Base-by-base conservation (phyloP, 2,113 vertebrate species). In the Nannospalax galili region DNA sequence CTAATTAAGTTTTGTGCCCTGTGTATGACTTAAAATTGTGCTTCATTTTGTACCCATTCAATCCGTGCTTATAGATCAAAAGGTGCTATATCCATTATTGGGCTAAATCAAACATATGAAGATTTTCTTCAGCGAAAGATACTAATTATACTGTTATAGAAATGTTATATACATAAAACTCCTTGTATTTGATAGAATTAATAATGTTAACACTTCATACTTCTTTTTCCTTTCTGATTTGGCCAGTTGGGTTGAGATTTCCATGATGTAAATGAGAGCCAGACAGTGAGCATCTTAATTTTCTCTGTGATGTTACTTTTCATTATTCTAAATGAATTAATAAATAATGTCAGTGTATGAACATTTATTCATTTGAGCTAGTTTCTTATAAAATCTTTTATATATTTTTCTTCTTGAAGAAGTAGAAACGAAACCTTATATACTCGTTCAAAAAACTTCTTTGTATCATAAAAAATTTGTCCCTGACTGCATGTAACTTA, bases 151-250 rank as follows among this genome's bases (percentile, higher is more conserved):
- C 16, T 37, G 17, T 45, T 62, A 40, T 19, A 82, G 70, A 93
- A 91, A 37, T 40, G 72, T 11, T 88, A 45, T n/a, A 30, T 62
- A 52, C 28, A 17, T 94, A 78, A 62, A 75, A 79, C n/a, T 60
- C 7, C 30, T 62, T 79, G n/a, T 60, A 56, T 52, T 69, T 87
- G 67, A 48, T 64, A 42, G 11, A 8, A 65, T 64, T 86, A 87
- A 86, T 45, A 64, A 40, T 67, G 14, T 60, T 92, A 89, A 37
- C 2, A 92, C 4, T 84, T 85, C 20, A 26, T 65, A 26, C 73
- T 92, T 48, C 16, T 92, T 92, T 79, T 48, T 84, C 65, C 24
- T 84, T 91, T 85, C n/a, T 86, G n/a, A 19, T 60, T 56, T 94
- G 75, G n/a, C 24, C 35, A 74, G 14, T 65, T 91, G 42, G 37